phyloP scores from a whole-genome alignment of 2,888 invertebrate species.

The Lamproptera curius region DNA sequence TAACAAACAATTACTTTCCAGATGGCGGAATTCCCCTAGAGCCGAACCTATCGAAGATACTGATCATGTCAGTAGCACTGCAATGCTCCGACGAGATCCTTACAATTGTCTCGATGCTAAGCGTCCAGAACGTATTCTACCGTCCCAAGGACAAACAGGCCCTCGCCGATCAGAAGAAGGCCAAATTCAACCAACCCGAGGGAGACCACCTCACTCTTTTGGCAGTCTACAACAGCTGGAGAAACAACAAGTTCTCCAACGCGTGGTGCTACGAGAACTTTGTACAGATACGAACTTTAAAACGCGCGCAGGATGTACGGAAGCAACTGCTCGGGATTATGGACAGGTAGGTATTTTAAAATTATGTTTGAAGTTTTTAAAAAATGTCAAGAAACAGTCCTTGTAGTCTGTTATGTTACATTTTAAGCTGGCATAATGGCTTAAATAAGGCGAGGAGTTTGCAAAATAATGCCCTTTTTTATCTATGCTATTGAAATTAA shows the following conservation, averaged over 20 bases:
- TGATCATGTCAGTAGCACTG: conserved; percentile 99
- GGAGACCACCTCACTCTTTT: conserved; percentile 98
- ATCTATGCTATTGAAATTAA: too few relatives aligned
- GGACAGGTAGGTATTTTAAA: conserved; percentile 87
- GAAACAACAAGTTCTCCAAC: conserved; percentile 98
- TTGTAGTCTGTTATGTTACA: too few relatives aligned
- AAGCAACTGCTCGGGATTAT: conserved; percentile 98
- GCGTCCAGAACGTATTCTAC: conserved; percentile 97
- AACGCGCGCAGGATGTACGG: conserved; percentile 97
- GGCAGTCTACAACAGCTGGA: conserved; percentile 99
- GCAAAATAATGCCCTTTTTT: too few relatives aligned
- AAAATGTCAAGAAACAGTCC: too few relatives aligned
- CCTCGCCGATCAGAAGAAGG: conserved; percentile 98
- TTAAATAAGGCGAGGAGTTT: too few relatives aligned
- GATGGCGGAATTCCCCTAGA: conserved; percentile 99
- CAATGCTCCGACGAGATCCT: conserved; percentile 98
- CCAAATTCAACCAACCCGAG: conserved; percentile 99
- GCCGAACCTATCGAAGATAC: conserved; percentile 98
- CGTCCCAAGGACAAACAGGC: conserved; percentile 97
- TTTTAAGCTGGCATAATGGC: too few relatives aligned
- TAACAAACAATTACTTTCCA: conserved; percentile 39
- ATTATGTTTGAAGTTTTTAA: too few relatives aligned
- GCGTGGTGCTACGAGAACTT: conserved; percentile 99
- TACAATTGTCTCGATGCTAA: conserved; percentile 99
- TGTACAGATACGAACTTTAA: conserved; percentile 97